Evolutionary conservation across 2,888 invertebrate species (phyloP), one percentile per base, ranked within the genome.

Genomic region (Oxystoma pomonae): DNA sequence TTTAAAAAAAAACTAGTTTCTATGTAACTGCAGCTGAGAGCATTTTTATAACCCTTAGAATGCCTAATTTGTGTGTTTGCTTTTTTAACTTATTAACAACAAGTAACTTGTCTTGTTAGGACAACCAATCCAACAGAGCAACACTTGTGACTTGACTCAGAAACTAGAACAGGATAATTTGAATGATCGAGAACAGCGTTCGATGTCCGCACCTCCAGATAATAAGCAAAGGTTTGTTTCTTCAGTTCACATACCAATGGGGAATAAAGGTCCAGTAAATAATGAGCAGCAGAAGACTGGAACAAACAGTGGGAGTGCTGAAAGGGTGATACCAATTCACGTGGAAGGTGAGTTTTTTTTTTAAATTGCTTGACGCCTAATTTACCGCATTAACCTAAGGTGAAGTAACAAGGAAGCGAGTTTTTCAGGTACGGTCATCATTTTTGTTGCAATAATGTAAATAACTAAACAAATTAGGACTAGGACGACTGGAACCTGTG

Each of bases 301-400:
- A 16, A 55, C 55, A 21, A 69, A 68, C 55, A 74, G 71, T 57
- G 75, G 81, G 68, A 81, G 85, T 55, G 87, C 86, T 71, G 89
- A 92, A 57, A 85, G 94, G 66, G 90, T 92, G 74, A 94, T 94
- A 79, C 94, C 94, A 19, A 94, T 94, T 68, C 90, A 91, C 75
- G 91, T 94, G 0, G 94, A 95, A 79, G 93, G 93, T 5, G 58
- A 19, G 18, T 9, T 53, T n/a, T n/a, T n/a, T n/a, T n/a, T n/a
- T n/a, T n/a, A n/a, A n/a, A n/a, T n/a, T n/a, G n/a, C n/a, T n/a
- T n/a, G n/a, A n/a, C n/a, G n/a, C n/a, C n/a, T n/a, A n/a, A n/a
- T n/a, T n/a, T n/a, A n/a, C n/a, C n/a, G n/a, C n/a, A n/a, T n/a
- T n/a, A n/a, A n/a, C n/a, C n/a, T n/a, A n/a, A n/a, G n/a, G n/a